Percentiles rank a stretch among this genome's conserved stretches.
Evolutionary conservation across 92 coral and sea anemone genomes (phyloP).

Genomic region (Diadumene lineata): DNA sequence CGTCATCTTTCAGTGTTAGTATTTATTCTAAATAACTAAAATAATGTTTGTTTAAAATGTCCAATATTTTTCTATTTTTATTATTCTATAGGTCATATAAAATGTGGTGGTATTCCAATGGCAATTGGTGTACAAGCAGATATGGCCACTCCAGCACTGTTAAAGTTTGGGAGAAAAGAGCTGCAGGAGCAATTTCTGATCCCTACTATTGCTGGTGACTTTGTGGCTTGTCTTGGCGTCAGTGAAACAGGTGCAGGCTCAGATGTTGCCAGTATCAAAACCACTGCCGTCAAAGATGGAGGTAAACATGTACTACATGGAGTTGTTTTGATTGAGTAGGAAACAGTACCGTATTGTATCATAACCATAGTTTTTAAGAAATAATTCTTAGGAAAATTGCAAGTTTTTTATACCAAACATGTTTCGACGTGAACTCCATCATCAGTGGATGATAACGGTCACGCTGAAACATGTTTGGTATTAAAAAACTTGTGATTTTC

Average conservation of each 20-base stretch:
- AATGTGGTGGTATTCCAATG: conserved; percentile 94
- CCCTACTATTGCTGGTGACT: conserved; percentile 93
- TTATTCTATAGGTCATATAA: conserved; percentile 65
- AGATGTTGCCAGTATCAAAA: conserved; percentile 95
- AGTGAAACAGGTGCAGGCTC: conserved; percentile 98
- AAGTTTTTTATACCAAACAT: too few species aligned
- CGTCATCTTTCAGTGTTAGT: too few species aligned
- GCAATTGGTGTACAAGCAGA: conserved; percentile 96
- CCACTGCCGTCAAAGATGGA: conserved; percentile 95
- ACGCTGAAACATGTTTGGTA: too few species aligned
- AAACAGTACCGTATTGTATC: too few species aligned
- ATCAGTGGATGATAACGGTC: too few species aligned
- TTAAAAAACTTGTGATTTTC: too few species aligned
- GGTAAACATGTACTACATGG: conserved; percentile 56
- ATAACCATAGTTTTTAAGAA: too few species aligned
- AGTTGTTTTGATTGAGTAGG: too few species aligned
- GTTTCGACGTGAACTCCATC: too few species aligned
- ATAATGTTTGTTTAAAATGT: not conserved
- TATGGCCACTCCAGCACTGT: conserved; percentile 94
- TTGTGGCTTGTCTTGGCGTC: conserved; percentile 96
- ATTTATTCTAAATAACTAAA: too few species aligned
- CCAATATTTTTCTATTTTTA: not conserved
- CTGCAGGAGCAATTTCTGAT: conserved; percentile 84
- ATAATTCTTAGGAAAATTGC: too few species aligned
- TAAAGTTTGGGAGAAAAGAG: conserved; percentile 94